Evolutionary conservation across 2,888 invertebrate species (phyloP).

Genomic region (Mythimna loreyi): DNA sequence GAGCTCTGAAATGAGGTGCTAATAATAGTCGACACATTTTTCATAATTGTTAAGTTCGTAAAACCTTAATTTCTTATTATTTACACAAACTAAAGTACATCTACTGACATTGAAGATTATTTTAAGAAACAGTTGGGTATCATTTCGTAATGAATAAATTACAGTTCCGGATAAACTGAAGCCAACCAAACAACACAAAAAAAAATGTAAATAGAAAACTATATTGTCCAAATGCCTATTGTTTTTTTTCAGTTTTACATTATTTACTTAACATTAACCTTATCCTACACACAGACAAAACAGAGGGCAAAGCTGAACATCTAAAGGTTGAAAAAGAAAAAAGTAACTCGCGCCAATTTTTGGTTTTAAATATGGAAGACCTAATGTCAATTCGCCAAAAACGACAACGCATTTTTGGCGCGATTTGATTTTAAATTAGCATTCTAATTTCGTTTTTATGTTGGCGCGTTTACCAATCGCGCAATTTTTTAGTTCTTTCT

Average conservation of each 20-base stretch:
- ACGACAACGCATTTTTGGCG: not conserved
- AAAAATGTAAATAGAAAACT: conserved; percentile 5
- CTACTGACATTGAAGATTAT: not conserved
- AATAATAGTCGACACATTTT: not conserved
- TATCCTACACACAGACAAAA: conserved; percentile 59
- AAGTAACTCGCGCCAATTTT: not conserved
- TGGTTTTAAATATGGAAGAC: conserved; percentile 18
- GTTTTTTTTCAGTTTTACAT: conserved; percentile 24
- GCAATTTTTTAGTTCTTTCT: not conserved
- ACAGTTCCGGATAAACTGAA: not conserved
- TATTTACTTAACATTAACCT: conserved; percentile 58
- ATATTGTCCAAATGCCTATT: conserved; percentile 26
- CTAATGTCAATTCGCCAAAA: conserved; percentile 7
- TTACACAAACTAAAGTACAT: not conserved
- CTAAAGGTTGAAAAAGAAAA: conserved; percentile 4
- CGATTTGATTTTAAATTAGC: not conserved
- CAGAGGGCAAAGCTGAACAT: conserved; percentile 63
- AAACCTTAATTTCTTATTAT: not conserved
- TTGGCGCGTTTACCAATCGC: too few relatives aligned
- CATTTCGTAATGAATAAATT: not conserved
- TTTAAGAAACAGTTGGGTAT: conserved; percentile 4
- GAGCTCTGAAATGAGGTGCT: not conserved
- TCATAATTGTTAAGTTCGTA: not conserved
- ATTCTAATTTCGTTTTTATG: conserved; percentile 1
- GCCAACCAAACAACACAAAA: not conserved